Base-by-base conservation (phyloP, 2,797 vertebrate genomes). In the Manis pentadactyla region DNA sequence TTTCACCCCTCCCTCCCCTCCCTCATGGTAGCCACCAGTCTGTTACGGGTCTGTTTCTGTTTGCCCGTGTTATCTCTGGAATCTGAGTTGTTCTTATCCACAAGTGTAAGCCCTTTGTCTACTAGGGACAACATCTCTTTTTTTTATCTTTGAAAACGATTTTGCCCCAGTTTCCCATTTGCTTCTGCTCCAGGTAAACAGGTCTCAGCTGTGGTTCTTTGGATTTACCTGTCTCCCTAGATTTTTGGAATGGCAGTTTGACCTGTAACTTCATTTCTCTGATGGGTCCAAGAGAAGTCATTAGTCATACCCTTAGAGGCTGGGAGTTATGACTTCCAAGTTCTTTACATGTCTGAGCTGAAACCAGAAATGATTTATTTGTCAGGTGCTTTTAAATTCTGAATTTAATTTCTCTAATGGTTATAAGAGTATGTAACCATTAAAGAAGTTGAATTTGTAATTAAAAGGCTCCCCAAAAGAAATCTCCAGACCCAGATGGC, bases 391-490 rank as follows among this genome's bases (percentile, higher is more conserved):
- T 78, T 95, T 82, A 34, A 42, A 95, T 79, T 66, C 64, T 83
- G 71, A 88, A 90, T 84, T 90, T 61, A 37, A 49, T 82, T 90
- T 93, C 10, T 69, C 71, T 77, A 77, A 87, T 73, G 49, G 57
- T 90, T 81, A 29, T 18, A 92, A 66, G 75, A 92, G 46, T 74
- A 59, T 37, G 69, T 57, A 83, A 66, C 71, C 75, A 81, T 77
- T 86, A 90, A 92, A 78, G 81, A 92, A 83, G 39, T 63, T 90
- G 75, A 29, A 75, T 93, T 71, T 92, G 39, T 90, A 61, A 90
- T 90, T 84, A 79, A 90, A 94, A 90, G 46, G 3, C 34, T 90
- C 84, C 81, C n/a, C 25, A 51, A 53, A 79, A 53, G 53, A 79
- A 87, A 69, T n/a, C 46, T 88, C 69, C 18, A 63, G 74, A 57